Evolutionary conservation across 2,888 invertebrate species (phyloP), one percentile per base, ranked within the genome.

Genomic region (Altica lythri): DNA sequence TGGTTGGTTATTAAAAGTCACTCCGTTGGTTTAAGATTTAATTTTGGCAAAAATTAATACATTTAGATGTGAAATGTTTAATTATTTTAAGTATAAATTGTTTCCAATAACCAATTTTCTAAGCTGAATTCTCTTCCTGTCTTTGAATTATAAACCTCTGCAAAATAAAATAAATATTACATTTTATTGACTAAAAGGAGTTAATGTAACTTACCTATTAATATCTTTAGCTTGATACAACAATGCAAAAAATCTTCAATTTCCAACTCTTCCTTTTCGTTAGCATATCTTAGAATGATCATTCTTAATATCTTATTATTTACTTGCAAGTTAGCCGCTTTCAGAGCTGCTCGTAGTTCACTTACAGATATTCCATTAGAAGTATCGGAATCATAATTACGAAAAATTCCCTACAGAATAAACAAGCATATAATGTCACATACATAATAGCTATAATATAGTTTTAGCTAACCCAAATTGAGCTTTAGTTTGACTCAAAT

Each of bases 171-270:
- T 34, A 18, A 46, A n/a, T 34, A 30, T 18, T 16, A 9, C 14
- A 4, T n/a, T 6, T 17, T 9, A 29, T 29, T 29, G 10, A 6
- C 16, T 30, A 17, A 32, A 30, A 2, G 16, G 4, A 30, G 9
- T 40, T 6, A 25, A 13, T 14, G 16, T 12, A 14, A 10, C n/a
- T 4, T 46, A 95, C 95, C 92, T 72, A 96, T 92, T 90, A 94
- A 94, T 45, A 90, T 88, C 80, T 92, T 95, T 57, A 97, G 82
- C 75, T 92, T 88, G 62, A 95, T 89, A 25, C 92, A 85, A 75
- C 94, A 95, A 86, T 92, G 89, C 63, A 96, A 89, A 77, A 91
- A 97, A 77, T 95, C 95, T 68, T 95, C 95, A 75, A 96, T 95
- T 63, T 87, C 84, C 57, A 97, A 86, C 75, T 84, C 85, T 29